phyloP scores from a whole-genome alignment of 2,797 vertebrate genomes.

The Pseudochirops cupreus region DNA sequence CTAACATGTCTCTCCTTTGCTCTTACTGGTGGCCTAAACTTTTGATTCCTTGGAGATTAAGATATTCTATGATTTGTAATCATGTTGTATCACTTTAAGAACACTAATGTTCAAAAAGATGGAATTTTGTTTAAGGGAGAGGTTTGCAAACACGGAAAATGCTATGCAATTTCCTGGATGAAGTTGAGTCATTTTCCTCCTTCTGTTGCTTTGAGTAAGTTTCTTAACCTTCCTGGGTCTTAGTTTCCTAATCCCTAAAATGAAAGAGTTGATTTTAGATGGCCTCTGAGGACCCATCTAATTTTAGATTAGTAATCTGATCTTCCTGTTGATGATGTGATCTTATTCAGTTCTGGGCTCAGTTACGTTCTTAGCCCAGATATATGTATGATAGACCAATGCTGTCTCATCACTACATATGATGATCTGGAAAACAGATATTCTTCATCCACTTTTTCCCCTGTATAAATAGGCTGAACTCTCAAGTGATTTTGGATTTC shows the following conservation, averaged over 20 bases:
- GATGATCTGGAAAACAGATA: background rate
- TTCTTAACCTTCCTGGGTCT: background rate
- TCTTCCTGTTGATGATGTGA: background rate
- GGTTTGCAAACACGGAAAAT: background rate
- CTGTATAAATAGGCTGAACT: background rate
- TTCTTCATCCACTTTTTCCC: background rate
- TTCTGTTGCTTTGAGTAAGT: background rate
- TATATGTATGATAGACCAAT: background rate
- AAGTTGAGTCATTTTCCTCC: background rate
- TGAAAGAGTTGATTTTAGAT: background rate
- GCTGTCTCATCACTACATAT: background rate
- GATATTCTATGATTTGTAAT: background rate
- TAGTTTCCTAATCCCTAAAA: background rate
- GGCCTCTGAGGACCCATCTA: background rate
- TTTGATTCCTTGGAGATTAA: background rate
- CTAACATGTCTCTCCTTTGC: background rate
- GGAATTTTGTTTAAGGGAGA: background rate
- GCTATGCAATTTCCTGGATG: background rate
- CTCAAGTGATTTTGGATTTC: background rate
- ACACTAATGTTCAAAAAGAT: background rate
- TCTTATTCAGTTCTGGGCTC: background rate
- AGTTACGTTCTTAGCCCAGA: background rate
- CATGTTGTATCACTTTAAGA: background rate
- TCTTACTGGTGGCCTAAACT: background rate
- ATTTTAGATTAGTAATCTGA: background rate